phyloP scores from a whole-genome alignment of 2,888 invertebrate genomes.

The Prostheceraeus crozeri region DNA sequence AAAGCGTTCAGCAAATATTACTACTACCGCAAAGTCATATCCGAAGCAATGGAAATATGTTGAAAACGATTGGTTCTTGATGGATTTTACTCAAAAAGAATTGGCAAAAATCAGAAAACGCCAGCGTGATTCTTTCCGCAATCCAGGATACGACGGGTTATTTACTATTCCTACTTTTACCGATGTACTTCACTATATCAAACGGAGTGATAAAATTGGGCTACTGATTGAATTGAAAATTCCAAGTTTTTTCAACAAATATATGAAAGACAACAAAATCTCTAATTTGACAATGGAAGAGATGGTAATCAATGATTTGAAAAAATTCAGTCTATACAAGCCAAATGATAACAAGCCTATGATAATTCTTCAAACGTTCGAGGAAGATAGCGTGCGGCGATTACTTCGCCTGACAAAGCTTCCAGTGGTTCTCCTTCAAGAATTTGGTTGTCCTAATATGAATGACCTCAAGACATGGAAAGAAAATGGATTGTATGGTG shows the following conservation, averaged over 20 bases:
- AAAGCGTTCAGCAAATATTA: not conserved
- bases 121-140: not conserved
- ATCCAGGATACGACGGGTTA: not conserved
- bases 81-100: not conserved
- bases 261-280: not conserved
- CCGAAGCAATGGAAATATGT: not conserved
- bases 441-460: no score
- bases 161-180: slow-evolving; percentile 13
- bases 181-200: not conserved
- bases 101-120: not conserved
- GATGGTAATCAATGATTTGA: not conserved
- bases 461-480: not conserved
- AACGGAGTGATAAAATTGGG: not conserved
- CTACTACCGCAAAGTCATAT: not conserved
- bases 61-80: slow-evolving; percentile 5
- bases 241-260: not conserved
- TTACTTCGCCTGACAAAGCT: not conserved
- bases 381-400: not conserved
- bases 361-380: not conserved
- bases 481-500: no score
- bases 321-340: not conserved
- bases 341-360: not conserved
- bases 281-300: not conserved
- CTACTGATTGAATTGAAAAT: slow-evolving; percentile 1
- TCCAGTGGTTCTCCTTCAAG: not conserved